phyloP scores from a whole-genome alignment of 1,140 invertebrate genomes.

The Chrysoperla carnea region DNA sequence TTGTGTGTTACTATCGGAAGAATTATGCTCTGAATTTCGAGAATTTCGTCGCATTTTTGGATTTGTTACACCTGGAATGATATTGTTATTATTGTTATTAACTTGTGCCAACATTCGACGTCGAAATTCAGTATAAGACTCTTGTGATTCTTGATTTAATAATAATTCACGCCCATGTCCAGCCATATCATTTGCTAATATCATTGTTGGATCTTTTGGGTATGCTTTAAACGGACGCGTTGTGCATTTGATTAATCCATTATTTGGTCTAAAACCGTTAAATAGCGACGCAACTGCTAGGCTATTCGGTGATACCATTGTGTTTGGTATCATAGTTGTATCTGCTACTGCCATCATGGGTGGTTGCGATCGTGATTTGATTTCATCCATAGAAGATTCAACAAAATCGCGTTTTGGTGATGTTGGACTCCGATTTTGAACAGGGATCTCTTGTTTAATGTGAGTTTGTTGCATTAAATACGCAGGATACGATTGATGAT shows the following conservation, averaged over 20 bases:
- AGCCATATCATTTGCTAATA: conserved; percentile 23
- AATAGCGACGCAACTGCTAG: too few species aligned
- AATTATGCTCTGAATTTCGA: conserved; percentile 3
- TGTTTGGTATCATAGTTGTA: too few species aligned
- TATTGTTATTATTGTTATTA: conserved; percentile 34
- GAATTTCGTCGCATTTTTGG: conserved; percentile 40
- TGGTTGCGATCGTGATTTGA: too few species aligned
- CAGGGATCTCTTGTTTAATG: too few species aligned
- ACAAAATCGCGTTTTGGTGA: too few species aligned
- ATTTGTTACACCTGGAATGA: conserved; percentile 32
- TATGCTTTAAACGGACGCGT: conserved; percentile 53
- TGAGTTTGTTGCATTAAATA: too few species aligned
- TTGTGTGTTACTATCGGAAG: conserved; percentile 8
- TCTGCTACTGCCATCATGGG: too few species aligned
- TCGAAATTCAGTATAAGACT: conserved; percentile 46
- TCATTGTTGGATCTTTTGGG: conserved; percentile 39
- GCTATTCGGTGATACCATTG: too few species aligned
- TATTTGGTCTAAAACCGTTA: too few species aligned
- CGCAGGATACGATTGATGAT: too few species aligned
- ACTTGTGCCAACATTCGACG: conserved; percentile 44
- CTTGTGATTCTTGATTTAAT: conserved; percentile 30
- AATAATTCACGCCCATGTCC: conserved; percentile 23
- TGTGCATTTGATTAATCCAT: conserved; percentile 13
- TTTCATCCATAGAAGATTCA: too few species aligned
- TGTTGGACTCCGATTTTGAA: too few species aligned